Base-by-base conservation (phyloP, 2,888 invertebrate species). In the Malacosoma neustria region DNA sequence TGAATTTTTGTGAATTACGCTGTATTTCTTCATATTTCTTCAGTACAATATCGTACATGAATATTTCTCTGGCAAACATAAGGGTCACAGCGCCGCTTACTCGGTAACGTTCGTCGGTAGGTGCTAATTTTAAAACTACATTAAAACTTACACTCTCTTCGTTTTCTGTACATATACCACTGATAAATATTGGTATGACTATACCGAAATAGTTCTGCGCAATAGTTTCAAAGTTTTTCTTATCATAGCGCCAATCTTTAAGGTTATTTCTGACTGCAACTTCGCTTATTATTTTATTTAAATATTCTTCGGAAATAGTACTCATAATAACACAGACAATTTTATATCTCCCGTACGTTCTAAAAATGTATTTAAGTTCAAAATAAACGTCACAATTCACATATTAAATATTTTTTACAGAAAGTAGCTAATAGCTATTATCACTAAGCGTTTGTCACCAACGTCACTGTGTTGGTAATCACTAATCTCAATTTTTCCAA, bases 201-300 rank as follows among this genome's bases (percentile, higher is more conserved):
- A 74, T 51, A 22, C 81, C 84, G 30, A 85, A 85, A 46, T 77
- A 85, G 45, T 84, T 84, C 49, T 82, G 82, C 1, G 72, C 80
- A 13, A 73, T 63, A 43, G 41, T 55, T 40, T 74, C 57, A 38
- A 82, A 76, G 32, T 55, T 59, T 48, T 53, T 34, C 43, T 51
- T 40, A 5, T 49, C 43, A 43, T 61, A 63, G 9, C 40, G 39
- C 63, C 70, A 77, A 36, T 48, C 45, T 37, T 43, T 38, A 34
- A 66, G 15, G 38, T 50, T 43, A 37, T 45, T 41, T 14, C 33
- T 37, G 3, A 33, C 14, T 12, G 57, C 50, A 30, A 60, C 40
- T 46, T 57, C 51, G 11, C 43, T 37, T 29, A 66, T 37, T 15
- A 65, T 41, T 32, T 38, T 41, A 12, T 30, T 33, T n/a, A 64